Evolutionary conservation across 1,140 invertebrate species (phyloP), one percentile per base, ranked within the genome.

Genomic region (Stegodyphus dumicola): DNA sequence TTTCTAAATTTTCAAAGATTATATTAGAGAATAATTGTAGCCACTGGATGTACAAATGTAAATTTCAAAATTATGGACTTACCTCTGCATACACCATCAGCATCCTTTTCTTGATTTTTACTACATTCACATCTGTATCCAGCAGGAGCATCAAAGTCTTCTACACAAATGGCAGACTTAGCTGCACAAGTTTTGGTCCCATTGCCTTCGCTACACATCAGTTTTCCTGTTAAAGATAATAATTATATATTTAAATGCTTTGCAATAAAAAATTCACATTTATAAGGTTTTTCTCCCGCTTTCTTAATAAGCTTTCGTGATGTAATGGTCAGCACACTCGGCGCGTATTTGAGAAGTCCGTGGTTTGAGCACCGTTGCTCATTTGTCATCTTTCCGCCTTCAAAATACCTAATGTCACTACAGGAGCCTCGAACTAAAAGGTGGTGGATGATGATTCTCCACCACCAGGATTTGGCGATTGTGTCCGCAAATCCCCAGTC

Each of bases 141-240:
- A 5, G 64, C 48, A 13, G 13, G 6, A 6, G 56, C 52, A 54
- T 10, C 1, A 48, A 66, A 10, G 17, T 77, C 60, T 66, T 77
- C 75, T 15, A 77, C 60, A 11, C 75, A 77, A 33, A 49, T 0
- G 7, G 75, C 75, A 15, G 49, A 65, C 18, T 49, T 49, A 11
- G 48, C 51, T 6, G 33, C 33, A 6, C 75, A 77, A 6, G 11
- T 10, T 7, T 65, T 48, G 6, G 6, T 15, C 2, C 56, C 75
- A 1, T 13, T 60, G n/a, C 60, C 75, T 66, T 77, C 75, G 6
- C 13, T 77, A 13, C 75, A 77, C 75, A 77, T 77, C 5, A 65
- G 7, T 65, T 65, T 77, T 49, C 6, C 75, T 77, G 6, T 0
- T 49, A 49, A 13, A 65, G 5, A 51, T 9, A 5, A 60, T 33